Base-by-base conservation (phyloP, 2,888 invertebrate genomes). In the Sussaba pulchella region DNA sequence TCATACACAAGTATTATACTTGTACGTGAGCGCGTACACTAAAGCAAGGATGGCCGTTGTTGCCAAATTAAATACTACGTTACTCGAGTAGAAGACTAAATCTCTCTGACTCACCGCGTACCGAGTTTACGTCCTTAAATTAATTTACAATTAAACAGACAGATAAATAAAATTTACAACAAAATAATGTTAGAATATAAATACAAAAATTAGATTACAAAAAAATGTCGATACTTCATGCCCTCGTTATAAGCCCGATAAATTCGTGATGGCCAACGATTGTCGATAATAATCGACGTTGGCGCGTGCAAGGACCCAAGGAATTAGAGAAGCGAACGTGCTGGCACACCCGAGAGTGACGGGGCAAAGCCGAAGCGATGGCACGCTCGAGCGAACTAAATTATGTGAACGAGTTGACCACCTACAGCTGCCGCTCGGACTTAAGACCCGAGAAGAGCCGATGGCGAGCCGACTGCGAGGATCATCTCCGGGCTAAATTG, bases 371-470 rank as follows among this genome's bases (percentile, higher is more conserved):
- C 19, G 52, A 79, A 64, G 54, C 47, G 54, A 26, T n/a, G 54
- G 14, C 31, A 31, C 57, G 71, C 63, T 77, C 76, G 64, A 12
- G 21, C 66, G 47, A 64, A 70, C 74, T 70, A 50, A 79, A 74
- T 79, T 52, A 74, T 66, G 79, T 74, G 79, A 74, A 79, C 79
- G 70, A 74, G 79, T 79, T 79, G 79, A 79, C 79, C 79, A 79
- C 79, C 79, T 79, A 79, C 79, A 79, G 79, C 79, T 79, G 79
- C 74, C 69, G 77, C 39, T 66, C 50, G 59, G 66, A 39, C 36
- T 63, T 43, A 54, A 47, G 43, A 19, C 10, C 69, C 52, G 41
- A 50, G 12, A 43, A 52, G 26, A 41, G 57, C 41, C 19, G 66
- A 57, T 45, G 66, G 47, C 45, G 43, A 50, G 71, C 50, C 66